phyloP scores from a whole-genome alignment of 2,888 invertebrate genomes.

The Balanococcus diminutus region DNA sequence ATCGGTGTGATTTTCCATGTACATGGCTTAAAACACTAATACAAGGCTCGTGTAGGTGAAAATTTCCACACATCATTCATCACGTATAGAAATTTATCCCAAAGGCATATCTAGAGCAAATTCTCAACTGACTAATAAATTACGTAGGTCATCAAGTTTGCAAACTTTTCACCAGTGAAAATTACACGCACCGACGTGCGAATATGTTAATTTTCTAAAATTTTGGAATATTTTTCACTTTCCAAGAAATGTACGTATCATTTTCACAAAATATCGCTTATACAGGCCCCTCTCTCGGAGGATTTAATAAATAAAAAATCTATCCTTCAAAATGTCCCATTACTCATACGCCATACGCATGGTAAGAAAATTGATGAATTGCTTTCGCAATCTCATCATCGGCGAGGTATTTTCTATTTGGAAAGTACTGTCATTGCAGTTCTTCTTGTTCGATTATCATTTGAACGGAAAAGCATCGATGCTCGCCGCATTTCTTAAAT shows the following conservation, averaged over 20 bases:
- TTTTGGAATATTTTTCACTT: not conserved
- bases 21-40: not conserved
- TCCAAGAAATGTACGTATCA: not conserved
- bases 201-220: not conserved
- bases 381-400: not conserved
- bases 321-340: constrained; percentile 34
- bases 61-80: not conserved
- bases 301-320: constrained; percentile 24
- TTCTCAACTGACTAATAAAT: not conserved
- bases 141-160: not conserved
- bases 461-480: constrained; percentile 25
- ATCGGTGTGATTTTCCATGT: not conserved
- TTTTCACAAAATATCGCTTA: not conserved
- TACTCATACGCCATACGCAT: constrained; percentile 17
- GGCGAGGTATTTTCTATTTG: not conserved
- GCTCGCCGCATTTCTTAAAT: constrained; percentile 15
- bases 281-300: not conserved
- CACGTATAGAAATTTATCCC: not conserved
- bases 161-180: not conserved
- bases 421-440: constrained; percentile 11
- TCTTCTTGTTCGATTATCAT: constrained; percentile 30
- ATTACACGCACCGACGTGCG: not conserved
- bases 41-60: not conserved
- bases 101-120: not conserved
- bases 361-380: constrained; percentile 40